phyloP scores from a whole-genome alignment of 2,888 invertebrate genomes.

The Ischnura elegans region DNA sequence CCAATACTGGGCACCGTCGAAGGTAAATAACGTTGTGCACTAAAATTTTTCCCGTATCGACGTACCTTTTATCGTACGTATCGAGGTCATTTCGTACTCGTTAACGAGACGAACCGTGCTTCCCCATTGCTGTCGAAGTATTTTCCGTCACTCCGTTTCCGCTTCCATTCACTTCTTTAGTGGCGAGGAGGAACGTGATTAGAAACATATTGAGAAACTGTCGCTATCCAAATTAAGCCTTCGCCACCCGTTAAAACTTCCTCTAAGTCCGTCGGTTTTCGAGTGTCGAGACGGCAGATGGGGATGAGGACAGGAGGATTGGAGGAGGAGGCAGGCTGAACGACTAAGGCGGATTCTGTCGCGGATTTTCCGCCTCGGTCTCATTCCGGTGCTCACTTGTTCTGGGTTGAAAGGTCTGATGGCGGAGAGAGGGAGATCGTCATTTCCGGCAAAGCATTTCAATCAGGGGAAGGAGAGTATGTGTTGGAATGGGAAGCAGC shows the following conservation, averaged over 20 bases:
- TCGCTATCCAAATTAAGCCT: not conserved
- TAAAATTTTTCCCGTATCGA: too few relatives aligned
- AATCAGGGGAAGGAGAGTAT: not conserved
- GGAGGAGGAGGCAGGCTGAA: not conserved
- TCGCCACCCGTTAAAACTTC: not conserved
- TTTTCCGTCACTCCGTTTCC: not conserved
- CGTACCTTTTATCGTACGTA: too few relatives aligned
- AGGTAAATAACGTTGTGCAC: too few relatives aligned
- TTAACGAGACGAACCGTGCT: not conserved
- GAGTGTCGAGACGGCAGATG: not conserved
- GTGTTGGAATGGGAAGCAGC: not conserved
- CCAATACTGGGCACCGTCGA: too few relatives aligned
- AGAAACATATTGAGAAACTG: constrained; percentile 43
- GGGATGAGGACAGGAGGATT: not conserved
- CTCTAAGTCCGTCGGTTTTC: not conserved
- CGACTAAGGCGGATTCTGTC: not conserved
- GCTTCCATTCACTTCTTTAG: constrained; percentile 19
- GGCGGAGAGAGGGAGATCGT: not conserved
- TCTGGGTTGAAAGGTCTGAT: constrained; percentile 35
- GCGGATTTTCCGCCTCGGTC: constrained; percentile 19
- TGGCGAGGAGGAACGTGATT: constrained; percentile 34
- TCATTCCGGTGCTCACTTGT: constrained; percentile 34
- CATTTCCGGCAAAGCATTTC: constrained; percentile 33
- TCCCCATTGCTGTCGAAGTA: not conserved
- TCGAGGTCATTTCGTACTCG: not conserved